Conservation (phyloP, 2,113 vertebrate genomes). For the Hippocampus mohnikei region DNA sequence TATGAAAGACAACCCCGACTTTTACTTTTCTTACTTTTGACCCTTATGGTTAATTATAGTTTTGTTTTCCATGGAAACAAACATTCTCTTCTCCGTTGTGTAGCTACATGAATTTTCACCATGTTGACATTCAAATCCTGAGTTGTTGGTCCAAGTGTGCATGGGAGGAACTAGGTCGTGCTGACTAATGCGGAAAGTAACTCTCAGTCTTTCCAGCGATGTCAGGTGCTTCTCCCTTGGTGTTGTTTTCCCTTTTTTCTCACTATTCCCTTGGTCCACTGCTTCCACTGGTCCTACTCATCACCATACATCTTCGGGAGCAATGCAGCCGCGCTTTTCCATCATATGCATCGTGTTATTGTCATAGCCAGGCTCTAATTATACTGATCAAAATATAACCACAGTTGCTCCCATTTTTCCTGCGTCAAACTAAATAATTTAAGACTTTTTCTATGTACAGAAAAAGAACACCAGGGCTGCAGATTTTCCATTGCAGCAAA, state of each 20-base stretch:
- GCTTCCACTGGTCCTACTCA: neutral
- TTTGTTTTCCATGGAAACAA: neutral
- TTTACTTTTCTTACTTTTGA: conserved; percentile 14
- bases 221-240: neutral
- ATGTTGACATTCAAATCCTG: neutral
- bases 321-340: neutral
- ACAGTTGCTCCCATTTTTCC: no score
- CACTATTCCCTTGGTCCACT: neutral
- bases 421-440: no score
- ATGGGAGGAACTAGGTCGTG: conserved; percentile 15
- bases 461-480: no score
- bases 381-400: no score
- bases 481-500: no score
- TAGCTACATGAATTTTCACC: conserved; percentile 21
- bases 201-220: conserved; percentile 11
- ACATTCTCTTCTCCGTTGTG: neutral
- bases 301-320: neutral
- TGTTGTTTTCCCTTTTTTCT: neutral
- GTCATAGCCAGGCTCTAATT: no score
- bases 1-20: conserved; percentile 9
- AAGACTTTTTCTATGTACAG: no score
- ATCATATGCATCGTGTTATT: no score
- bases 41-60: neutral
- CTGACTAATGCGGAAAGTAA: conserved; percentile 18
- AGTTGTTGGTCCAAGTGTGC: conserved; percentile 1